Conservation (phyloP, 2,888 invertebrate genomes). For the Blomia tropicalis region DNA sequence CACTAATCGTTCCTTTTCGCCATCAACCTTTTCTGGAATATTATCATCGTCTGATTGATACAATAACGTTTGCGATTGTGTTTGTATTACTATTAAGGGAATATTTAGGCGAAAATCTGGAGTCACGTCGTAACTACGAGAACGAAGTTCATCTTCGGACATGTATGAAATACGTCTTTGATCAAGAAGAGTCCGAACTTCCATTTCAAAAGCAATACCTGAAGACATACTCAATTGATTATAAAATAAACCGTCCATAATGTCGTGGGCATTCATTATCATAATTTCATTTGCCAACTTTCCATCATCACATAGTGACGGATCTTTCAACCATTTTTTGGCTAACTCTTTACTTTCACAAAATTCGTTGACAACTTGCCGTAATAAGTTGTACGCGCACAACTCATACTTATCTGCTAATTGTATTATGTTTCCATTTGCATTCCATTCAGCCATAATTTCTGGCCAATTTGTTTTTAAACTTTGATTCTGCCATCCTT, state of each 20-base stretch:
- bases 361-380: neutral
- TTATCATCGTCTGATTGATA: neutral
- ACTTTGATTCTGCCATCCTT: neutral
- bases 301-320: neutral
- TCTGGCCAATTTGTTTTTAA: neutral
- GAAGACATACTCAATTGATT: constrained; percentile 18
- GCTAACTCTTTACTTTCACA: neutral
- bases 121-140: constrained; percentile 21
- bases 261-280: constrained; percentile 13
- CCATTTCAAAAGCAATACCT: constrained; percentile 19
- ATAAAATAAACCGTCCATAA: constrained; percentile 15
- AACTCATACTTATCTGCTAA: constrained; percentile 10
- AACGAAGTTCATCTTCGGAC: constrained; percentile 5
- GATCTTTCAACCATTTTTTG: neutral
- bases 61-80: neutral
- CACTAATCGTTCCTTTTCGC: neutral
- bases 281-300: constrained; percentile 18
- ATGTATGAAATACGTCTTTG: neutral
- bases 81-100: neutral
- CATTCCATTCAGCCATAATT: neutral
- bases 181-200: constrained; percentile 4
- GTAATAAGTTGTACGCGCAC: neutral
- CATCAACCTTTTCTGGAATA: neutral
- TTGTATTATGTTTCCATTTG: neutral
- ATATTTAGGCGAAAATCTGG: constrained; percentile 24